These are phyloP conservation scores for Sinodicranocentrus sp. DNA, from an alignment of 2,888 invertebrate species.

Conservation along the genomic window DNA sequence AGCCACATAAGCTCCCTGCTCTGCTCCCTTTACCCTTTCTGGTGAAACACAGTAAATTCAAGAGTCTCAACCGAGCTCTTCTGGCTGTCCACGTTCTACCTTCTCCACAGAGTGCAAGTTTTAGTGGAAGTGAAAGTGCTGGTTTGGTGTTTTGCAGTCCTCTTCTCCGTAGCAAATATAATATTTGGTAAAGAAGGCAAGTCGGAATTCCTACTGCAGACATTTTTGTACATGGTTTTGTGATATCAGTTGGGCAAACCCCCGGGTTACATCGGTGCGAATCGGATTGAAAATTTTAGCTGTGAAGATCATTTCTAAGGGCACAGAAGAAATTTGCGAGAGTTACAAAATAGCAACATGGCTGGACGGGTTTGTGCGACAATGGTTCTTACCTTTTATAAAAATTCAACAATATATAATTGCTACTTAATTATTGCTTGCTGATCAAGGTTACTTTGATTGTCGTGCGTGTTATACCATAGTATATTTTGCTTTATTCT, in stretches of 20 bases:
- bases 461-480: too few species aligned
- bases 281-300: conserved; percentile 22
- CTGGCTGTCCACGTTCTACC: too few species aligned
- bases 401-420: neutral
- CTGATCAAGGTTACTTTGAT: too few species aligned
- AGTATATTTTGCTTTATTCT: too few species aligned
- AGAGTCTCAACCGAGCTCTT: too few species aligned
- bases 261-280: conserved; percentile 25
- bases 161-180: neutral
- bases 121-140: neutral
- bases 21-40: conserved; percentile 6
- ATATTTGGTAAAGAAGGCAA: neutral
- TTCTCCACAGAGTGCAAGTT: too few species aligned
- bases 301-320: conserved; percentile 25
- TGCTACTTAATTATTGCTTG: too few species aligned
- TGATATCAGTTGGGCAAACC: conserved; percentile 18
- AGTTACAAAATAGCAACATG: conserved; percentile 67
- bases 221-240: conserved; percentile 16
- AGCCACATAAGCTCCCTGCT: too few species aligned
- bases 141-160: neutral
- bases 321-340: conserved; percentile 15
- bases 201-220: conserved; percentile 26
- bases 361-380: conserved; percentile 74
- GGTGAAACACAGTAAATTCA: too few species aligned
- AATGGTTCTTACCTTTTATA: conserved; percentile 69